phyloP scores from a whole-genome alignment of 2,113 vertebrate species.

The Rousettus leschenaultii region DNA sequence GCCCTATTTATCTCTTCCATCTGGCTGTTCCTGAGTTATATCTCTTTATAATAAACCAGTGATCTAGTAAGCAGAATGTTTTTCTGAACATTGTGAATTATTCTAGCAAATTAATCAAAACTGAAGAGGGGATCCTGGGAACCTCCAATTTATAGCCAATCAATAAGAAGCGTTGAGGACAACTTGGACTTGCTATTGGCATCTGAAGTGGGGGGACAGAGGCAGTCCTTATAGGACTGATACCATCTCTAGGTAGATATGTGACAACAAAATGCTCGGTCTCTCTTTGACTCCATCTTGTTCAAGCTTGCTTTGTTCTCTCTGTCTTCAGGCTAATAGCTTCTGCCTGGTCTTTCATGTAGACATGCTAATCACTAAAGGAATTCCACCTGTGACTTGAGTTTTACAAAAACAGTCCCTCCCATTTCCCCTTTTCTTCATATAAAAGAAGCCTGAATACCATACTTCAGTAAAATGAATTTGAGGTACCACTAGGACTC shows the following conservation, averaged over 20 bases:
- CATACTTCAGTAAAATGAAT: neutral
- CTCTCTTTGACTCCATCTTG: neutral
- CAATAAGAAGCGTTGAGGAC: neutral
- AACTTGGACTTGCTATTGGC: neutral
- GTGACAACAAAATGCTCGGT: neutral
- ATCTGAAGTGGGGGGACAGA: neutral
- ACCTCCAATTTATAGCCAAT: neutral
- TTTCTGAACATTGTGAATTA: neutral
- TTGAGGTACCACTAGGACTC: neutral
- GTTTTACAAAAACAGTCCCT: neutral
- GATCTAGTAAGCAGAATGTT: neutral
- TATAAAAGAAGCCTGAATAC: neutral
- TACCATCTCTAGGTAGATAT: neutral
- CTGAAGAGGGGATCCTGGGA: neutral
- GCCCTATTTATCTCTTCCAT: neutral
- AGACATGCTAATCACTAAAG: neutral
- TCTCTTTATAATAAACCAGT: neutral
- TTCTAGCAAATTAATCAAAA: neutral
- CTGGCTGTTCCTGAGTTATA: neutral
- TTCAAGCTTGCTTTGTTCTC: neutral
- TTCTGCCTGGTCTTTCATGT: neutral
- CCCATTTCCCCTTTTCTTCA: neutral
- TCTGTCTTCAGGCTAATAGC: neutral
- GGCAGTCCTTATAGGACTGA: neutral
- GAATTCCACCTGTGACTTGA: neutral